Percentiles rank a stretch among this genome's conserved stretches.
Evolutionary conservation across 37 sponge, comb jelly and placozoan species (phyloP).

Genomic region (Aphrocallistes beatrix): DNA sequence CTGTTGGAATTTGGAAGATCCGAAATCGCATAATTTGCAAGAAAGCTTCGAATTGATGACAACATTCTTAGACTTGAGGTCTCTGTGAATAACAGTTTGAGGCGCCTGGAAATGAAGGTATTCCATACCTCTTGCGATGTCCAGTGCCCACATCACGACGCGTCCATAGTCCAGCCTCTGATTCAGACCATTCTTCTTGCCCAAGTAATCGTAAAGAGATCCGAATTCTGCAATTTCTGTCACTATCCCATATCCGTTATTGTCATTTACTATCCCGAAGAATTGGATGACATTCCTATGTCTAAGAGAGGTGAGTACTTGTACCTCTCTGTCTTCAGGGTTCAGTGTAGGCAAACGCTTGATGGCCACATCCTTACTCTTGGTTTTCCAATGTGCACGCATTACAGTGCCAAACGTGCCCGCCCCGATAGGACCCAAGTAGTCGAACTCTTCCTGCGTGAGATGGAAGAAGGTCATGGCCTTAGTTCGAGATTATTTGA

Average conservation of each 20-base stretch:
- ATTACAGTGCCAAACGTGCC: constrained; percentile 74
- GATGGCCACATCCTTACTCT: constrained; percentile 66
- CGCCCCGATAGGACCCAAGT: constrained; percentile 50
- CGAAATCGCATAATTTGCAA: constrained; percentile 68
- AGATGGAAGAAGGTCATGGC: not conserved
- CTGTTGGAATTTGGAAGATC: constrained; percentile 69
- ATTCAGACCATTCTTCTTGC: constrained; percentile 1
- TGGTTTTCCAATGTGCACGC: constrained; percentile 53
- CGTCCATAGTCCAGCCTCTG: constrained; percentile 39
- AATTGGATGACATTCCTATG: constrained; percentile 83
- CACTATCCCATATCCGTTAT: constrained; percentile 62
- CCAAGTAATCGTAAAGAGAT: constrained; percentile 60
- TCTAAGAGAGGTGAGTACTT: constrained; percentile 63
- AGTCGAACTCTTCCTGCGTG: constrained; percentile 45
- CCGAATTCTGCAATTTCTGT: constrained; percentile 77
- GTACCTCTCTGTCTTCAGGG: constrained; percentile 35
- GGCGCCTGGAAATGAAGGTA: constrained; percentile 86
- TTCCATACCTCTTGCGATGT: constrained; percentile 77
- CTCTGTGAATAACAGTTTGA: constrained; percentile 70
- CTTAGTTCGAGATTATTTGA: no score
- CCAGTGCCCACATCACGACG: constrained; percentile 68
- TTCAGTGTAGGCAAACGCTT: constrained; percentile 30
- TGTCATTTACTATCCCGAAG: constrained; percentile 58
- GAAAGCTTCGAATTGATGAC: not conserved
- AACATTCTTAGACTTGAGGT: constrained; percentile 88